Conservation (phyloP, 1,140 invertebrate species). For the Acromyrmex heyeri region DNA sequence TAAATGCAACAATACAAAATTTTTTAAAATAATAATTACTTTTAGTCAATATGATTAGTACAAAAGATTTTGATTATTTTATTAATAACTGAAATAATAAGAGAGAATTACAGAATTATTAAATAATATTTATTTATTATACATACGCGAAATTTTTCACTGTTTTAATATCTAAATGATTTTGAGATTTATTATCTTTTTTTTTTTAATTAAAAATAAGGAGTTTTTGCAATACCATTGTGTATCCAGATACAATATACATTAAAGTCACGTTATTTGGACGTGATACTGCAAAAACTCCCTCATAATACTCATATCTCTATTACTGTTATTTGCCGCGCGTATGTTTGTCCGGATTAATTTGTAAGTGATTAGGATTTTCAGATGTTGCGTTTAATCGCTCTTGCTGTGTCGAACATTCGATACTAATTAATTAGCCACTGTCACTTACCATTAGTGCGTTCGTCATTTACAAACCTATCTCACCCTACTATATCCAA, state of each 20-base stretch:
- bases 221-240: not conserved
- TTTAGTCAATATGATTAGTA: not conserved
- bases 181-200: not conserved
- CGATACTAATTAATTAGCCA: constrained; percentile 83
- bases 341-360: constrained; percentile 22
- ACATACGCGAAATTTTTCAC: not conserved
- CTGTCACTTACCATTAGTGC: constrained; percentile 81
- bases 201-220: not conserved
- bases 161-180: not conserved
- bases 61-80: not conserved
- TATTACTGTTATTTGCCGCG: no score
- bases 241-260: no score
- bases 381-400: constrained; percentile 47
- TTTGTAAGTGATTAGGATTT: constrained; percentile 47
- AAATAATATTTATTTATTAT: not conserved
- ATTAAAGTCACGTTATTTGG: no score
- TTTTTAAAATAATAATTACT: not conserved
- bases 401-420: constrained; percentile 69
- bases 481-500: not conserved
- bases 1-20: not conserved
- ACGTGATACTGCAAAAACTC: no score
- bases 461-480: constrained; percentile 78
- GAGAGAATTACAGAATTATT: not conserved
- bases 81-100: not conserved
- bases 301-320: not conserved